Base-by-base conservation (phyloP, 2,888 invertebrate species). In the Panopea generosa region DNA sequence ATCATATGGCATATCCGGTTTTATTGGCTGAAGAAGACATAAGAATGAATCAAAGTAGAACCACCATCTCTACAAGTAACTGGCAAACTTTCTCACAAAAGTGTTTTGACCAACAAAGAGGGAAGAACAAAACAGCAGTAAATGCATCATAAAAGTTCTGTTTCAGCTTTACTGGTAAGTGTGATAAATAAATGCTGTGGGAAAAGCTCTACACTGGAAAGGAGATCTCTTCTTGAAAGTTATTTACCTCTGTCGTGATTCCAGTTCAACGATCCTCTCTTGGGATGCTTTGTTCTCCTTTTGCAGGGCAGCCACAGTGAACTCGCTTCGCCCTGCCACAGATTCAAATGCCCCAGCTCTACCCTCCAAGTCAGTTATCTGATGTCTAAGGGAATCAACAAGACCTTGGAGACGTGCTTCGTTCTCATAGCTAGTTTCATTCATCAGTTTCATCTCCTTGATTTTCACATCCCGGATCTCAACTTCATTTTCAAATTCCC, bases 221-320 rank as follows among this genome's bases (percentile, higher is more conserved):
- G n/a, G n/a, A n/a, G n/a, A n/a, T n/a, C n/a, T n/a, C n/a, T n/a
- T n/a, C n/a, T n/a, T n/a, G n/a, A n/a, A n/a, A n/a, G n/a, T n/a
- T 33, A 33, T 57, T 50, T 76, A 92, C 92, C 90, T 90, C 20
- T 91, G 77, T 53, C 92, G 84, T 2, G 88, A 77, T 77, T 92
- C 92, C 22, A 92, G 82, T 40, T 92, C 91, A 1, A 91, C 33
- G 47, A 92, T 88, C 69, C 89, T 89, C 38, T 92, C 90, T 38
- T 90, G 86, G 20, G 84, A 61, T 18, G 90, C 89, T 45, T 89
- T 80, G 66, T 84, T 89, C 47, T 92, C 91, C 43, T 85, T 85
- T 77, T 92, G 91, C 43, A 92, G 80, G 11, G 91, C 80, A 6
- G 84, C 67, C 9, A 92, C 89, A 0, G 92, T 90, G 33, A 87